Evolutionary conservation across 2,888 invertebrate species (phyloP), one percentile per base, ranked within the genome.

Genomic region (Leptura quadrifasciata): DNA sequence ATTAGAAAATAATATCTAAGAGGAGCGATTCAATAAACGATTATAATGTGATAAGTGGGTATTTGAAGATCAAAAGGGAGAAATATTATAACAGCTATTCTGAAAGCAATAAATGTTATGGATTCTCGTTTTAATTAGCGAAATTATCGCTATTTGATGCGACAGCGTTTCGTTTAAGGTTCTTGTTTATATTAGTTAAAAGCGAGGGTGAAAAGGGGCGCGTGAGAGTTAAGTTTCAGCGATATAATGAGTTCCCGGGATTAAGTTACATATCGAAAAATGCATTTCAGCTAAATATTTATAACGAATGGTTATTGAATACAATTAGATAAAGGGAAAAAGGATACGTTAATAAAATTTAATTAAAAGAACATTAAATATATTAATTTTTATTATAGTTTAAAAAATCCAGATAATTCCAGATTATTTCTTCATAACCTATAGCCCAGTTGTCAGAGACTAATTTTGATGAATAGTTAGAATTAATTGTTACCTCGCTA

Each of bases 121-220:
- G 31, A 69, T 69, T 58, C 35, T 20, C 69, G 69, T 69, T 69
- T 58, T 69, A 69, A 69, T 69, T 69, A 69, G 58, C 35, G 57
- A 69, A 58, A 35, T 21, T 58, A 69, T 58, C 35, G 69, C 47
- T 21, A 58, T 58, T 60, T 69, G 60, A 69, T 69, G 17, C n/a
- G 35, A 69, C 17, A 69, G 20, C 57, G 55, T 69, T 58, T 55
- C 69, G 31, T 21, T 58, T 58, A 39, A 69, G 39, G 69, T 54
- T 27, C 17, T 3, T 39, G 69, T 15, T 47, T 35, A 58, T 27
- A 10, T n/a, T 39, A 39, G 18, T 69, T 58, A 58, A 69, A 58
- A 58, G 58, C 58, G 39, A 58, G 55, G 18, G 27, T 27, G n/a
- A 35, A 18, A 18, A 58, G 39, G 35, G 68, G 55, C 9, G n/a